Evolutionary conservation across 2,888 invertebrate genomes (phyloP), one percentile per base, ranked within the genome.

Genomic region (Philaethria dido): DNA sequence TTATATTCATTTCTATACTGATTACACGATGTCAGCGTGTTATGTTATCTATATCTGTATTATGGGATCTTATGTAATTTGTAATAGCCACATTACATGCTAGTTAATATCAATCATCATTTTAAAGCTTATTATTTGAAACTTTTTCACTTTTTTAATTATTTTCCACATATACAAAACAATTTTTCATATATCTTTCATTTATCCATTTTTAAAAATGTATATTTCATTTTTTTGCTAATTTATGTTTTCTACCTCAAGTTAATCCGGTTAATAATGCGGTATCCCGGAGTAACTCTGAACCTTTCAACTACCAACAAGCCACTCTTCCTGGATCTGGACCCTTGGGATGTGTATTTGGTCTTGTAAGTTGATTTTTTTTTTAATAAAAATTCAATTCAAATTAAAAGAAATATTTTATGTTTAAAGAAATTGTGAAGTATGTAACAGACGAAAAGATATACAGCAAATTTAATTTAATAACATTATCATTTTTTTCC

Each of bases 261-360:
- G 39, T 39, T 11, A 39, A 39, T 39, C 39, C 39, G 11, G 48
- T 48, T 20, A 48, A 48, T 11, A 48, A 48, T 48, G 47, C 47
- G 47, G 47, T 2, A 6, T 48, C 47, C 22, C 47, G 47, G 14
- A 48, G 47, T 13, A 48, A 48, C 47, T 4, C 47, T 22, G 1
- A 1, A 1, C 47, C 47, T 13, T 22, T 5, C 22, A 22, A 22
- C 47, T 48, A 48, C 22, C 47, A 22, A 48, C 22, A 48, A 18
- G 22, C 47, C 6, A 13, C 47, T 14, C 47, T 48, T 14, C 22
- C 47, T 22, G 22, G 22, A 13, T 13, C 0, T 22, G 5, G 22
- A 4, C 5, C 20, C 20, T 22, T 18, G 4, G 22, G 22, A 22
- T 48, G 47, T 48, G 47, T 13, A 48, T 22, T 2, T 48, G 47